Evolutionary conservation across 2,113 vertebrate genomes (phyloP), one percentile per base, ranked within the genome.

Genomic region (Saccopteryx leptura): DNA sequence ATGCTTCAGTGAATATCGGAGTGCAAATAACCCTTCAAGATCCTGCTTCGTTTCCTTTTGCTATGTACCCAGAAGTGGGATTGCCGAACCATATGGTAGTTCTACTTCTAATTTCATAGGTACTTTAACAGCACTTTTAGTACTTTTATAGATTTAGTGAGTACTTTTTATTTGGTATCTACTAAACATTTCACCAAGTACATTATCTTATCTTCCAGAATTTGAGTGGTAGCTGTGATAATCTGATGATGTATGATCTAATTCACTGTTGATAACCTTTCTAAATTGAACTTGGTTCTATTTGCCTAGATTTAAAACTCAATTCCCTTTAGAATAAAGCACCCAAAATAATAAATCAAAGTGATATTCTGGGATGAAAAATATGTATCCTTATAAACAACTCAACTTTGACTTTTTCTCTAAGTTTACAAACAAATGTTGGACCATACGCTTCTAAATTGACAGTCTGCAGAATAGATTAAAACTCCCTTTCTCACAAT

Each of bases 61-160:
- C 18, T 50, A 63, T 65, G 79, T 9, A 65, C 10, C 48, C 63
- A 83, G 48, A 72, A 80, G 39, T 85, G 24, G 71, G 13, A 60
- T 7, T 84, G 80, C 28, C 78, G 46, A 18, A 23, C 65, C 65
- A 71, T 28, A 63, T 26, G 24, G 54, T 48, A 63, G 14, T n/a
- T 46, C 60, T 68, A 79, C 61, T 78, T 91, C 91, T 94, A 94
- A 89, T 66, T 88, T 58, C 88, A 31, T 65, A 86, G 46, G 28
- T 58, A 63, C 18, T 80, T 72, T 58, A 61, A 8, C 17, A 83
- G 46, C 13, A 68, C 4, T 46, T 33, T 50, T 1, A 71, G 9
- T 33, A 74, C 33, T 69, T 74, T 23, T 68, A 56, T 10, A 1
- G 85, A 82, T 58, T 75, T 46, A 84, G 9, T 56, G 50, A 93